These are phyloP conservation scores for Clitarchus hookeri DNA, from an alignment of 2,888 invertebrate genomes.

Conservation along the genomic window DNA sequence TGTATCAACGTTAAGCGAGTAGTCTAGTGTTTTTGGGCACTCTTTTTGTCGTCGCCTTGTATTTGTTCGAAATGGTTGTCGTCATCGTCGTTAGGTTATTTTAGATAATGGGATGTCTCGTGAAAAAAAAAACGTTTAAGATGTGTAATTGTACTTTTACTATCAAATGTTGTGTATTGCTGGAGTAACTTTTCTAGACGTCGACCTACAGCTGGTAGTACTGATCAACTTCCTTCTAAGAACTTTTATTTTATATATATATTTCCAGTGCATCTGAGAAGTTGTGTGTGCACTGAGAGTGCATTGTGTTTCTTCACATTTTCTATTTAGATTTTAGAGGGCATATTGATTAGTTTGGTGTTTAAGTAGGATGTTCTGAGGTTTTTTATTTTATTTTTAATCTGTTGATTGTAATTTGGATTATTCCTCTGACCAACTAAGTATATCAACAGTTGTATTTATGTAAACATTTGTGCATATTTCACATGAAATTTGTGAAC, in stretches of 20 bases:
- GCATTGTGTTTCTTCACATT: constrained; percentile 25
- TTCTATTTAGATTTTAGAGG: constrained; percentile 21
- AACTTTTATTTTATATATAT: neutral
- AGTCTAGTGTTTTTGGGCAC: constrained; percentile 33
- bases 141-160: constrained; percentile 3
- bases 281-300: neutral
- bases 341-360: constrained; percentile 2
- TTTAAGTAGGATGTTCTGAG: neutral
- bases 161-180: neutral
- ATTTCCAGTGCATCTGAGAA: neutral
- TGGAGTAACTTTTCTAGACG: constrained; percentile 12
- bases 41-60: constrained; percentile 39
- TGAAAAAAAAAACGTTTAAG: neutral
- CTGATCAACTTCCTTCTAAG: neutral
- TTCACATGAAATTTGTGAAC: constrained; percentile 17
- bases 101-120: constrained; percentile 26
- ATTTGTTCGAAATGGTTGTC: constrained; percentile 40
- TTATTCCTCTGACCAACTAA: constrained; percentile 5
- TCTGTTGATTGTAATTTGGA: constrained; percentile 11
- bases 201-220: constrained; percentile 8
- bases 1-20: constrained; percentile 38
- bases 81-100: constrained; percentile 39
- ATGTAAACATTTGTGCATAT: constrained; percentile 18
- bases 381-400: constrained; percentile 20
- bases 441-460: constrained; percentile 15